These are phyloP conservation scores for Eulemur rufifrons DNA, from an alignment of 2,113 vertebrate genomes.

Conservation along the genomic window DNA sequence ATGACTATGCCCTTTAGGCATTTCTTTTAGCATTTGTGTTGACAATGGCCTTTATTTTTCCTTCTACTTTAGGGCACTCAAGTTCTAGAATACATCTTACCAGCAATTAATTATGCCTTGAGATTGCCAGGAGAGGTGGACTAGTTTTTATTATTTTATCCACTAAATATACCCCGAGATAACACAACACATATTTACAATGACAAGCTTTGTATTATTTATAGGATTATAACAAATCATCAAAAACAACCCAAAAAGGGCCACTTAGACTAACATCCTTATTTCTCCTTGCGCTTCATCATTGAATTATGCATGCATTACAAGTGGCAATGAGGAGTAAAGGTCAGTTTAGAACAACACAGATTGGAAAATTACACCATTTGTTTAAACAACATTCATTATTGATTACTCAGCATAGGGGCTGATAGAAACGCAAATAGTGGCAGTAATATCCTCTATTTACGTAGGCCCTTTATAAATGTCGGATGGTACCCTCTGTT, in stretches of 20 bases:
- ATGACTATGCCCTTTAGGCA: slow-evolving; percentile 71
- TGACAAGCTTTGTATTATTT: slow-evolving; percentile 80
- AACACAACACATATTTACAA: slow-evolving; percentile 69
- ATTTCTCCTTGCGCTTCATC: slow-evolving; percentile 67
- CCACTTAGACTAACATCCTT: slow-evolving; percentile 62
- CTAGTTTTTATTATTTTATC: slow-evolving; percentile 60
- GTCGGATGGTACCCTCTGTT: slow-evolving; percentile 2
- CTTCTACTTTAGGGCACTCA: slow-evolving; percentile 41
- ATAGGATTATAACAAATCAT: slow-evolving; percentile 72
- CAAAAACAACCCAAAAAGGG: slow-evolving; percentile 70
- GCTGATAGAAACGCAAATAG: slow-evolving; percentile 68
- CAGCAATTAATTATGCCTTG: slow-evolving; percentile 57
- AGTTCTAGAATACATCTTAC: slow-evolving; percentile 41
- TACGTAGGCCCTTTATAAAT: slow-evolving; percentile 50
- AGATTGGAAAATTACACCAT: slow-evolving; percentile 69
- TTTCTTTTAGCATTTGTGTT: slow-evolving; percentile 44
- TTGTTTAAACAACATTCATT: slow-evolving; percentile 77
- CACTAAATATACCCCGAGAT: slow-evolving; percentile 81
- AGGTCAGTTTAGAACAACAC: slow-evolving; percentile 72
- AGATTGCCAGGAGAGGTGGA: slow-evolving; percentile 36
- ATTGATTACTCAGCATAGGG: slow-evolving; percentile 72
- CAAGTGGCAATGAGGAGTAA: slow-evolving; percentile 59
- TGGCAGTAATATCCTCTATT: slow-evolving; percentile 59
- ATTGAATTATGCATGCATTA: slow-evolving; percentile 74
- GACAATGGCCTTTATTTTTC: slow-evolving; percentile 42